Evolutionary conservation across 1,140 invertebrate species (phyloP), one percentile per base, ranked within the genome.

Genomic region (Parapsyche elsis): DNA sequence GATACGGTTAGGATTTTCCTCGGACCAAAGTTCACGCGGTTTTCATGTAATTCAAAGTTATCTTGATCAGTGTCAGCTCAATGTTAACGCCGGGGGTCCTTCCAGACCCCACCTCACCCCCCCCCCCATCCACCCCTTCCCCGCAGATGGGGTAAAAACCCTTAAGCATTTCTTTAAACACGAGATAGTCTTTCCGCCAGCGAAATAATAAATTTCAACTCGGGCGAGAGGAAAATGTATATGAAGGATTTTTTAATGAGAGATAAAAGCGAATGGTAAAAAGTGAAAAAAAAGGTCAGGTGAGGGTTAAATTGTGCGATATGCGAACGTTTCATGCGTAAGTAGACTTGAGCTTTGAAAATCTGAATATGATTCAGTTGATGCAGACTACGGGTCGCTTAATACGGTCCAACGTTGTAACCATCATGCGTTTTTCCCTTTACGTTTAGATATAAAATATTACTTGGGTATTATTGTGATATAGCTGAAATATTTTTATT

Each of bases 11-110:
- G 49, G 73, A 67, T 67, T 67, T 67, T 26, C 64, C 38, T 30
- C 19, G 73, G 44, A 75, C 16, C 73, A 30, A 46, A 75, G 73
- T 75, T 75, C 73, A 24, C 73, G 73, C 73, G 73, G 44, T 75
- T 75, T 75, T 75, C 73, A 49, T 75, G 73, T 75, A 75, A 75
- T 75, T 75, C 73, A 75, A 57, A 46, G 44, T 57, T 75, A 75
- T 75, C 73, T 75, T 24, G 73, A 75, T 75, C 73, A 24, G 73
- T 75, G 73, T 75, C 73, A 57, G 49, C 73, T 75, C 46, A 49
- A 75, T 57, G 49, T 57, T 75, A 74, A 74, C 71, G 38, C 24
- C 64, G 64, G 64, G 64, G 64, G 64, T 26, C 12, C 10, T 12
- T 23, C 64, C 24, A 61, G 16, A 14, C 24, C 24, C 64, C 64